Evolutionary conservation across 1,140 invertebrate genomes (phyloP).

Genomic region (Drosophila ficusphila): DNA sequence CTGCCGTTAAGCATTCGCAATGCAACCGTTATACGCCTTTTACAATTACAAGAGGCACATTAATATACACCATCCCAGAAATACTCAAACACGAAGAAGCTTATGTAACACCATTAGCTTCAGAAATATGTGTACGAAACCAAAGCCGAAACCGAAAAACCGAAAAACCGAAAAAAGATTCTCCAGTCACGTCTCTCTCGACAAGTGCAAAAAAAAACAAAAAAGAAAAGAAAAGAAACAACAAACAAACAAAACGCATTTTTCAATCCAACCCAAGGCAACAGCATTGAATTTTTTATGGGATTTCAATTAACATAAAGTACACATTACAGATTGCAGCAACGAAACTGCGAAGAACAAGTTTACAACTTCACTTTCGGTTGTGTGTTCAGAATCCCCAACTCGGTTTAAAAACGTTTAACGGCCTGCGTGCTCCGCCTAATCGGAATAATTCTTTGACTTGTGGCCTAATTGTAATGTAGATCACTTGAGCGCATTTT

Average conservation of each 20-base stretch:
- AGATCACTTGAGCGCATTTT: background rate
- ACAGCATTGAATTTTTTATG: slow-evolving; percentile 38
- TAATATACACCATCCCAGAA: slow-evolving; percentile 17
- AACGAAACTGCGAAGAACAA: slow-evolving; percentile 20
- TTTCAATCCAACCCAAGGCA: slow-evolving; percentile 40
- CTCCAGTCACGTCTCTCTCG: slow-evolving; percentile 31
- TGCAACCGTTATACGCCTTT: slow-evolving; percentile 33
- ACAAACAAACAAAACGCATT: slow-evolving; percentile 23
- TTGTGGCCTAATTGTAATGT: background rate
- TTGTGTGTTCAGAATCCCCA: slow-evolving; percentile 35
- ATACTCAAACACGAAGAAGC: background rate
- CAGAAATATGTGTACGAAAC: background rate
- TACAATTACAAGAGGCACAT: slow-evolving; percentile 13
- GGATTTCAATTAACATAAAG: slow-evolving; percentile 40
- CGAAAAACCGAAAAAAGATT: slow-evolving; percentile 23
- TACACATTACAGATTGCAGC: slow-evolving; percentile 25
- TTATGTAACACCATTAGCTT: slow-evolving; percentile 26
- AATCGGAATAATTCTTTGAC: background rate
- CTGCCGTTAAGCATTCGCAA: slow-evolving; percentile 20
- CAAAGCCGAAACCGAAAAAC: background rate
- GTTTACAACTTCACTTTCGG: slow-evolving; percentile 39
- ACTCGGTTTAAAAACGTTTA: background rate
- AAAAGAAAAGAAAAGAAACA: too few relatives aligned
- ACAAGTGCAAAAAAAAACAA: slow-evolving; percentile 1
- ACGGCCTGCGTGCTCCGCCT: background rate